These are phyloP conservation scores for Rostrhamus sociabilis DNA, from an alignment of 2,797 vertebrate genomes.

Conservation along the genomic window DNA sequence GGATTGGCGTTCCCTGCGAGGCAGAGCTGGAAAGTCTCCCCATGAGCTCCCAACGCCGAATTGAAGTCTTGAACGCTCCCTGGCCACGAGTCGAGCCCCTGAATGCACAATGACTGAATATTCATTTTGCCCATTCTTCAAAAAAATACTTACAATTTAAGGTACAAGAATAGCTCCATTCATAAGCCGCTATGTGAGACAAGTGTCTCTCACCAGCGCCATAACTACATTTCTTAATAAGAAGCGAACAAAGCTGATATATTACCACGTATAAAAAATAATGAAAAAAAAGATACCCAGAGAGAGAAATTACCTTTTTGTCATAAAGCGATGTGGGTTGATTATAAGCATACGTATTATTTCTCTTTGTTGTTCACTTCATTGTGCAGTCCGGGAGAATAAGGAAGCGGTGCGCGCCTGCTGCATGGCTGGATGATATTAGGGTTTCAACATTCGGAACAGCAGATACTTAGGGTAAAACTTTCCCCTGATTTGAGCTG, in stretches of 20 bases:
- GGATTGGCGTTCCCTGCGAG: not conserved
- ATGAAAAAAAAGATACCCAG: not conserved
- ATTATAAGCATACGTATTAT: not conserved
- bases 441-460: not conserved
- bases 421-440: not conserved
- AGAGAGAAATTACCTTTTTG: slow-evolving; percentile 30
- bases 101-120: slow-evolving; percentile 18
- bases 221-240: not conserved
- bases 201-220: not conserved
- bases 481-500: slow-evolving; percentile 55
- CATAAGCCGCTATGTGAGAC: not conserved
- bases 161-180: slow-evolving; percentile 35
- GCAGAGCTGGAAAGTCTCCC: slow-evolving; percentile 1
- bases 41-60: not conserved
- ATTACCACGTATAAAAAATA: not conserved
- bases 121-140: slow-evolving; percentile 46
- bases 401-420: not conserved
- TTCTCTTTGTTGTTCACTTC: slow-evolving; percentile 24
- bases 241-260: not conserved
- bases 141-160: not conserved
- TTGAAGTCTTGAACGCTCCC: not conserved
- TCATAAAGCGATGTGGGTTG: not conserved
- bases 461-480: slow-evolving; percentile 24
- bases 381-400: not conserved
- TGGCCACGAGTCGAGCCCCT: not conserved